phyloP scores from a whole-genome alignment of 2,113 vertebrate genomes.

The Anarrhichthys ocellatus region DNA sequence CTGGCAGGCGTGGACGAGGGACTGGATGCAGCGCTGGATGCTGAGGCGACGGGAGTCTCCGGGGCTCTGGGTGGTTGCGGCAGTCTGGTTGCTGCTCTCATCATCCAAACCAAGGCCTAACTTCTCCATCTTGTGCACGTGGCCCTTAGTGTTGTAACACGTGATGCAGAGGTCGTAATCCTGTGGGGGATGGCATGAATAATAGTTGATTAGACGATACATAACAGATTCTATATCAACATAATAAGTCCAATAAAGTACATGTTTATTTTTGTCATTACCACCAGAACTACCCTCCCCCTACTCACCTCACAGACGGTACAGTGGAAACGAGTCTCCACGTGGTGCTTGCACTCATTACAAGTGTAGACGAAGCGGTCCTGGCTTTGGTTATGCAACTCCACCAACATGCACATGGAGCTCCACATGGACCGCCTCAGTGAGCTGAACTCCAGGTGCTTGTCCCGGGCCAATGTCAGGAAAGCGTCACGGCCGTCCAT shows the following conservation, averaged over 20 bases:
- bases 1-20: conserved; percentile 97
- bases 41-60: conserved; percentile 96
- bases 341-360: conserved; percentile 98
- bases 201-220: neutral
- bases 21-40: conserved; percentile 99
- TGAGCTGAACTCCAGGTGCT: conserved; percentile 97
- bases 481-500: conserved; percentile 99
- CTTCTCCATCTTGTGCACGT: conserved; percentile 99
- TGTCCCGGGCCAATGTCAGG: conserved; percentile 96
- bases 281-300: neutral
- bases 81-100: conserved; percentile 93
- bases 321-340: conserved; percentile 98
- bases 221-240: neutral
- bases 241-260: neutral
- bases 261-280: neutral
- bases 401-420: conserved; percentile 98
- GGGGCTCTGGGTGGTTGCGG: conserved; percentile 92
- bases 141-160: conserved; percentile 96
- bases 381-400: conserved; percentile 97
- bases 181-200: conserved; percentile 71
- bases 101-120: conserved; percentile 95
- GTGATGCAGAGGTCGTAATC: conserved; percentile 98
- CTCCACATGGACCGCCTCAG: conserved; percentile 95
- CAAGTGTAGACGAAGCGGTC: conserved; percentile 99
- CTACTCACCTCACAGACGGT: conserved; percentile 95